Percentiles rank a stretch among this genome's conserved stretches.
These are phyloP conservation scores for Oncorhynchus gorbuscha DNA, from an alignment of 2,113 vertebrate genomes.

Conservation along the genomic window DNA sequence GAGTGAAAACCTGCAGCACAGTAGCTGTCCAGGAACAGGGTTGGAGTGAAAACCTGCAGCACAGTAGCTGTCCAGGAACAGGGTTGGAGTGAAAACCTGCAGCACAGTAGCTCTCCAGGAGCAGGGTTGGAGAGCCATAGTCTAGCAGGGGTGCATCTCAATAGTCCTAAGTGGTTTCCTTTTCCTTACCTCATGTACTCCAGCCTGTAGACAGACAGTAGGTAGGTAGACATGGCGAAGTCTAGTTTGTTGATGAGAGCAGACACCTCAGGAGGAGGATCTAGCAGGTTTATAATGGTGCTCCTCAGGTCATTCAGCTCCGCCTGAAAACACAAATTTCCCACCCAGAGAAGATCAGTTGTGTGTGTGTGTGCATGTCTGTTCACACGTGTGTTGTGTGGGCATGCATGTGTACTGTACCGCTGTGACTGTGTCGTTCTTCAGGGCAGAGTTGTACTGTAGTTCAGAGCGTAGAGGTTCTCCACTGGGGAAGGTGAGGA, in stretches of 20 bases:
- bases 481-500: conserved; percentile 94
- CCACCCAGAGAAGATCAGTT: not conserved
- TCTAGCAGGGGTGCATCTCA: too few species aligned
- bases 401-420: conserved; percentile 61
- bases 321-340: conserved; percentile 69
- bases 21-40: too few species aligned
- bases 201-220: conserved; percentile 95
- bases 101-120: too few species aligned
- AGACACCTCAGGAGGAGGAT: conserved; percentile 91
- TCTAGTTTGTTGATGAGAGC: conserved; percentile 95
- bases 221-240: conserved; percentile 98
- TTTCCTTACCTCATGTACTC: conserved; percentile 91
- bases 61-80: too few species aligned
- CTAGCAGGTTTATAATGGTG: conserved; percentile 94
- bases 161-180: not conserved
- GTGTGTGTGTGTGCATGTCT: not conserved
- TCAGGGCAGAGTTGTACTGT: conserved; percentile 98
- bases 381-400: not conserved
- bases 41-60: too few species aligned
- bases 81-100: too few species aligned
- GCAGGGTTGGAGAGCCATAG: too few species aligned
- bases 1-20: too few species aligned
- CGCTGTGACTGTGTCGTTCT: conserved; percentile 94
- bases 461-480: conserved; percentile 95
- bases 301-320: conserved; percentile 91